Conservation (phyloP, 2,113 vertebrate species). For the Psittacula cyanocephala region DNA sequence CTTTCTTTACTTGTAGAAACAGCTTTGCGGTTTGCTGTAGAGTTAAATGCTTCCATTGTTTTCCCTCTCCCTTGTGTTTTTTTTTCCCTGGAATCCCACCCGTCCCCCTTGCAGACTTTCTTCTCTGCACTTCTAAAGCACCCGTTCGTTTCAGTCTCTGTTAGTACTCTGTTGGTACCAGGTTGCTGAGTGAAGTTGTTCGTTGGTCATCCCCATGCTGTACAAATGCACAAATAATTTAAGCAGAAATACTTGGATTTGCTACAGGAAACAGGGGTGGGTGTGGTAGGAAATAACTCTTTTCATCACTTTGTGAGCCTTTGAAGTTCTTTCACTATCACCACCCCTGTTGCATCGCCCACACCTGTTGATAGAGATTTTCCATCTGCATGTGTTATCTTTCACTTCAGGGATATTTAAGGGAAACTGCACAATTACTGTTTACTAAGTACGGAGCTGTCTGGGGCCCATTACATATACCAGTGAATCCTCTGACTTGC, state of each 20-base stretch:
- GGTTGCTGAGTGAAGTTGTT: constrained; percentile 24
- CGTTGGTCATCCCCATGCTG: background rate
- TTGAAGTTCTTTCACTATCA: constrained; percentile 4
- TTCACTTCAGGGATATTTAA: constrained; percentile 35
- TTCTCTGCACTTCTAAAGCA: background rate
- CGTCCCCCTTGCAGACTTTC: background rate
- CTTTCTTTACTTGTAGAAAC: background rate
- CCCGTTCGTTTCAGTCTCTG: background rate
- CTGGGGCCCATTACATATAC: background rate
- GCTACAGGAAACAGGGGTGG: background rate
- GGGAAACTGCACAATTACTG: background rate
- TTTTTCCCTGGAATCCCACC: background rate
- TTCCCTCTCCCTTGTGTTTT: background rate
- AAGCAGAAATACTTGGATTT: constrained; percentile 32
- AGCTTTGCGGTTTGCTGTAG: background rate
- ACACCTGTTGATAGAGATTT: background rate
- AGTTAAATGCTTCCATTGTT: background rate
- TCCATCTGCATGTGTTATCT: constrained; percentile 24
- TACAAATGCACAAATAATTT: constrained; percentile 14
- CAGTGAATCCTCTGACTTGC: constrained; percentile 4
- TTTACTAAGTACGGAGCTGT: background rate
- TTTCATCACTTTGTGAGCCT: constrained; percentile 25
- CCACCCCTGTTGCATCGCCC: background rate
- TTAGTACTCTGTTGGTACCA: background rate
- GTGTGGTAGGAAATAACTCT: constrained; percentile 2